phyloP scores from a whole-genome alignment of 2,888 invertebrate genomes.

The Amphipoea oculea region DNA sequence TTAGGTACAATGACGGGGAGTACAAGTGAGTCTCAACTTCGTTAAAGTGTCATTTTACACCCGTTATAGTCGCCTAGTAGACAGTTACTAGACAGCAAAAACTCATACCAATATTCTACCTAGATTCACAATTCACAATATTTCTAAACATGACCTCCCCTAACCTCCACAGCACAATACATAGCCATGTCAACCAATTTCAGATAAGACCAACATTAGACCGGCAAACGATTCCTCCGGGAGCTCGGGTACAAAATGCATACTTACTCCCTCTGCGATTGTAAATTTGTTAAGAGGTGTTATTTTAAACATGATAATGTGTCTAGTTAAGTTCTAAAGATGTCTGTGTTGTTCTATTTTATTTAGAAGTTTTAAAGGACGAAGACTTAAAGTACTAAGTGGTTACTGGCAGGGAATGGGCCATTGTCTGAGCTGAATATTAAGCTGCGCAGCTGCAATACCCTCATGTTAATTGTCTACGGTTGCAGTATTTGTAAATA shows the following conservation, averaged over 20 bases:
- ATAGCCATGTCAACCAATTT: conserved; percentile 23
- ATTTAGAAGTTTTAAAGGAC: background rate
- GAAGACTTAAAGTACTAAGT: background rate
- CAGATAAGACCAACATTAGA: conserved; percentile 47
- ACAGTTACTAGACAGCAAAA: background rate
- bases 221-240: conserved; percentile 31
- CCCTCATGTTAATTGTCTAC: background rate
- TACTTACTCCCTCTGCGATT: conserved; percentile 35
- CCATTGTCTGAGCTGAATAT: background rate
- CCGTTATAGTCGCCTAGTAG: background rate
- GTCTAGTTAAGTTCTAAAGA: conserved; percentile 33
- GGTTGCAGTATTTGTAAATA: background rate
- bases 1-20: too few relatives aligned
- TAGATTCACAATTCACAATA: background rate
- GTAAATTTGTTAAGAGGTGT: conserved; percentile 41
- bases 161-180: conserved; percentile 8
- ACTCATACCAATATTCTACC: background rate
- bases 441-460: background rate
- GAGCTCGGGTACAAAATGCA: conserved; percentile 33
- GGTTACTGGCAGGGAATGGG: background rate
- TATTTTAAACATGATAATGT: conserved; percentile 49
- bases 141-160: background rate
- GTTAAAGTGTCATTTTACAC: too few relatives aligned
- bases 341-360: conserved; percentile 19
- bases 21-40: too few relatives aligned